A percentile compares a stretch with the other conserved stretches of the same genome.
Conservation (phyloP, 2,113 vertebrate genomes). For the Neodontobutis hainanensis region DNA sequence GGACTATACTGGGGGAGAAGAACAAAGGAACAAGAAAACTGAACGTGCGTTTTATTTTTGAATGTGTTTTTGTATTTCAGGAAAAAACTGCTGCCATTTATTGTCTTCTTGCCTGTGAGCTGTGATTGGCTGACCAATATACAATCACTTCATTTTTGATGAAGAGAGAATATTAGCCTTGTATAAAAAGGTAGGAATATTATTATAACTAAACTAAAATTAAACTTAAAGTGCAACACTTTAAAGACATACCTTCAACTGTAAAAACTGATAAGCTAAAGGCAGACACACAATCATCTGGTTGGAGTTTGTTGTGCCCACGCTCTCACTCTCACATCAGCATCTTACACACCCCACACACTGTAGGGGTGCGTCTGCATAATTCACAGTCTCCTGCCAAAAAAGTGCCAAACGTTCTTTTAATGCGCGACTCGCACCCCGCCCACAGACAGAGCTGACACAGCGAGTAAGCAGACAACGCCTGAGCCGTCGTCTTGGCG, state of each 20-base stretch:
- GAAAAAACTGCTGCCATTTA: conserved; percentile 34
- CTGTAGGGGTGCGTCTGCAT: conserved; percentile 66
- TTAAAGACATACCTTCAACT: not conserved
- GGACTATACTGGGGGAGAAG: conserved; percentile 41
- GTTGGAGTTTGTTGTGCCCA: conserved; percentile 33
- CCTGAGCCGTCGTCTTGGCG: conserved; percentile 52
- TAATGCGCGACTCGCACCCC: conserved; percentile 62
- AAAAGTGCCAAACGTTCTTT: conserved; percentile 60
- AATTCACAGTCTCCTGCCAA: conserved; percentile 72
- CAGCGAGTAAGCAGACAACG: conserved; percentile 63
- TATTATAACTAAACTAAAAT: too few relatives aligned
- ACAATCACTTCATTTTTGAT: too few relatives aligned
- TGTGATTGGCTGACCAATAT: too few relatives aligned
- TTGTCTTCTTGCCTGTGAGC: not conserved
- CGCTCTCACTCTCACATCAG: conserved; percentile 24
- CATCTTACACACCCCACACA: conserved; percentile 34
- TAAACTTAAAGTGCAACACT: conserved; percentile 3
- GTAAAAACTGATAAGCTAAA: too few relatives aligned
- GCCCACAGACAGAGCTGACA: conserved; percentile 68
- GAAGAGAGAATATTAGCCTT: too few relatives aligned
- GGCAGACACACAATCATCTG: conserved; percentile 7
- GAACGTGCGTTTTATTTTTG: conserved; percentile 70
- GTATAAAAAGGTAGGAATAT: too few relatives aligned
- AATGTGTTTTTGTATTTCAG: conserved; percentile 55
- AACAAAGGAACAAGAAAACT: conserved; percentile 62